Conservation (phyloP, 2,797 vertebrate species). For the Mormyrus hasselquistii region DNA sequence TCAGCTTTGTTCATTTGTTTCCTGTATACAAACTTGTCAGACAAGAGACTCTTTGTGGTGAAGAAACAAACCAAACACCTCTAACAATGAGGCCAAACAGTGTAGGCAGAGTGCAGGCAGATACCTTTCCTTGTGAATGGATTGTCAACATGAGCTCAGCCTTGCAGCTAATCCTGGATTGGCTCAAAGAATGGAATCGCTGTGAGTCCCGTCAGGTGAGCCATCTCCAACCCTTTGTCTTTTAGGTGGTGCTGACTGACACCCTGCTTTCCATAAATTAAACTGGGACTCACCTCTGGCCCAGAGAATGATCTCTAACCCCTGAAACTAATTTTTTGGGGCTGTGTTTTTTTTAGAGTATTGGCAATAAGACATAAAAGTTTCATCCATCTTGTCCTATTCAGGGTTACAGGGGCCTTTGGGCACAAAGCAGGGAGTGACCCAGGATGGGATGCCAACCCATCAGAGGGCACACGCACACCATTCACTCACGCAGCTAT, state of each 20-base stretch:
- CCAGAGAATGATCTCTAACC: slow-evolving; percentile 24
- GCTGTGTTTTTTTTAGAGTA: not conserved
- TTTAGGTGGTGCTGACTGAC: slow-evolving; percentile 20
- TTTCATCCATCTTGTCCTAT: not conserved
- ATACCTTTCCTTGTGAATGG: not conserved
- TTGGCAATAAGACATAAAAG: not conserved
- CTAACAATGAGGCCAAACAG: not conserved
- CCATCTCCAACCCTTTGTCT: slow-evolving; percentile 33
- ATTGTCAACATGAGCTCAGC: slow-evolving; percentile 4
- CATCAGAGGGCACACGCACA: too few species aligned
- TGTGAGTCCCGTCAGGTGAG: slow-evolving; percentile 33
- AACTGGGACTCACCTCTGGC: slow-evolving; percentile 19
- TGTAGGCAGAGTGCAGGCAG: not conserved
- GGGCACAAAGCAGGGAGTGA: not conserved
- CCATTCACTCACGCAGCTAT: too few species aligned
- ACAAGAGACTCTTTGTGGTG: not conserved
- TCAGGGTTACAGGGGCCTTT: not conserved
- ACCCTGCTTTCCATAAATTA: slow-evolving; percentile 19
- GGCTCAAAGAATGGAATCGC: slow-evolving; percentile 21
- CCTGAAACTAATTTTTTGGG: not conserved
- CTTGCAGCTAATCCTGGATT: slow-evolving; percentile 30
- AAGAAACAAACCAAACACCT: slow-evolving; percentile 12
- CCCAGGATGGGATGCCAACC: too few species aligned
- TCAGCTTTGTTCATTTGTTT: not conserved
- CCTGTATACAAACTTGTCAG: not conserved